Conservation (phyloP, 2,888 invertebrate genomes). For the Cheilosia grossa region DNA sequence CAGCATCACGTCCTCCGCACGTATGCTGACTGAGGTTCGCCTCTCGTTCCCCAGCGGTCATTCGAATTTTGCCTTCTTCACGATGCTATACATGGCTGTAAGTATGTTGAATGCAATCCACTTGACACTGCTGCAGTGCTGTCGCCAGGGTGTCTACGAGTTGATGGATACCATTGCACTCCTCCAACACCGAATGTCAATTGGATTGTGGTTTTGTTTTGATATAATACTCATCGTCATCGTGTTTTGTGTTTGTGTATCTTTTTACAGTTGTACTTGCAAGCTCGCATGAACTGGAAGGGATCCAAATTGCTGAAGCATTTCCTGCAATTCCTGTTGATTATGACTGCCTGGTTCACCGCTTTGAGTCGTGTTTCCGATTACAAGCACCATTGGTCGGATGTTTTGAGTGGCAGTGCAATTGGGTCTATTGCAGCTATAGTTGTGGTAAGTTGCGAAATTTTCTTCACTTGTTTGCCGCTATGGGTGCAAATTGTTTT, state of each 20-base stretch:
- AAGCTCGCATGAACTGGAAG: conserved; percentile 92
- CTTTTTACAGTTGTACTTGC: conserved; percentile 90
- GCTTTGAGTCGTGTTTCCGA: conserved; percentile 96
- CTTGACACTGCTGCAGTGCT: conserved; percentile 17
- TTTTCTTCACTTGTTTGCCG: conserved; percentile 6
- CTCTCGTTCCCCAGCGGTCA: conserved; percentile 96
- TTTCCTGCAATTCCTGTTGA: conserved; percentile 91
- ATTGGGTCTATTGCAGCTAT: conserved; percentile 88
- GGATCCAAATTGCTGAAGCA: conserved; percentile 92
- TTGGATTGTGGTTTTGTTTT: conserved; percentile 10
- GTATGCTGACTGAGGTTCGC: conserved; percentile 89
- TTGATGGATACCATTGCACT: neutral
- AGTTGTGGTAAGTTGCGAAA: conserved; percentile 86
- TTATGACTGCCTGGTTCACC: conserved; percentile 93
- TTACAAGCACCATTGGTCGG: conserved; percentile 99
- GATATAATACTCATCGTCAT: neutral
- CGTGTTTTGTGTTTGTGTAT: conserved; percentile 18
- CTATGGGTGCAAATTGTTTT: conserved; percentile 14
- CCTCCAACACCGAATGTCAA: conserved; percentile 24
- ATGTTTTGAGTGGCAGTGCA: conserved; percentile 92
- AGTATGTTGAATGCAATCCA: conserved; percentile 82
- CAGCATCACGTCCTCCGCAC: conserved; percentile 83
- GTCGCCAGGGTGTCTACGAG: conserved; percentile 2
- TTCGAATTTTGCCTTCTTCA: conserved; percentile 94
- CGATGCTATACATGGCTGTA: conserved; percentile 93